Conservation (phyloP, 2,888 invertebrate species). For the Conomelus anceps region DNA sequence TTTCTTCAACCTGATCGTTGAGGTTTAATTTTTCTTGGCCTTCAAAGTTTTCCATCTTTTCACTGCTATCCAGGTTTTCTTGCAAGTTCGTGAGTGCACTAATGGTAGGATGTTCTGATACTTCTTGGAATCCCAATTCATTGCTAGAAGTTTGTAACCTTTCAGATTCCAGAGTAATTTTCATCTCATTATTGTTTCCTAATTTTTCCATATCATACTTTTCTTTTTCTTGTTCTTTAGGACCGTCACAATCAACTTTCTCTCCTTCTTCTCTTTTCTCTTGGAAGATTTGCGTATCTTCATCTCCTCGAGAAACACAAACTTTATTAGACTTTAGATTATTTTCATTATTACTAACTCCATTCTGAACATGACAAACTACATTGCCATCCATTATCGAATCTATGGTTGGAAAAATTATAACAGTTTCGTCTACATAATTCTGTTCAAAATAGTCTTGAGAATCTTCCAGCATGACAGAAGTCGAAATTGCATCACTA, state of each 20-base stretch:
- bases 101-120: not conserved
- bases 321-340: not conserved
- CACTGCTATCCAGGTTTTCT: too few species aligned
- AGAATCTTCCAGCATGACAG: not conserved
- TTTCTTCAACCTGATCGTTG: not conserved
- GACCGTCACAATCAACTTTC: not conserved
- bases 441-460: not conserved
- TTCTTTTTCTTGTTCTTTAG: not conserved
- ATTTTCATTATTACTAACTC: not conserved
- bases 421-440: not conserved
- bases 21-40: not conserved
- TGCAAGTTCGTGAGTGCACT: not conserved
- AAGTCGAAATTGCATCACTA: too few species aligned
- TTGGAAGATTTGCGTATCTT: not conserved
- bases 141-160: not conserved
- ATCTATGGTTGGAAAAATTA: not conserved
- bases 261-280: not conserved
- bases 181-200: too few species aligned
- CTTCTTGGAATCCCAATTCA: not conserved
- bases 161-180: not conserved
- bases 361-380: not conserved
- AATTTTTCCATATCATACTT: not conserved
- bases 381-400: not conserved
- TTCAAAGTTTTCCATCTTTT: not conserved
- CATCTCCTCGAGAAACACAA: not conserved